Base-by-base conservation (phyloP, 1,140 invertebrate species). In the Zaprionus tsacasi region DNA sequence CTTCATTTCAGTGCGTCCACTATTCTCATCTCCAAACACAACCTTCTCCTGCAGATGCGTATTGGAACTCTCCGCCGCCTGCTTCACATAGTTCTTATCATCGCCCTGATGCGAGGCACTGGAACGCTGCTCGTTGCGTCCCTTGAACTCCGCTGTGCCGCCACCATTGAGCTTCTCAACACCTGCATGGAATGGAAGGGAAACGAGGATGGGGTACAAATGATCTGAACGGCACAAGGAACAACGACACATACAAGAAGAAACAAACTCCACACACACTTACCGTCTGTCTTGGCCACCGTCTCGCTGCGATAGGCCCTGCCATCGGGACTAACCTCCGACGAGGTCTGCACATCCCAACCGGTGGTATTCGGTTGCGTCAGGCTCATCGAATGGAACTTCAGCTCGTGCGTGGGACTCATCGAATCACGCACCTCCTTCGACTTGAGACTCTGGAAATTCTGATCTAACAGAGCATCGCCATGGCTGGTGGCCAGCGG, bases 341-440 rank as follows among this genome's bases (percentile, higher is more conserved):
- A 92, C 0, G 92, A 93, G 33, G 91, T 90, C 45, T 92, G 82
- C 5, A 94, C 89, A 68, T 93, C 92, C 93, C 93, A 94, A 15
- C 93, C 93, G 25, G 93, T 91, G 64, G 79, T 91, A 15, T 91
- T 91, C 57, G 91, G 92, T 15, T 90, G 81, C 21, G 79, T 71
- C 1, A 92, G 56, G 0, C 68, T 81, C 83, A 92, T 83, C 70
- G 91, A 89, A 35, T 91, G 90, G 67, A 92, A 92, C 21, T 89
- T 93, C 50, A 86, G 80, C 70, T 92, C 91, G 78, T 95, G 94
- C 13, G 95, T 95, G 4, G 96, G 96, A 33, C 95, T 96, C 91
- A 95, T 95, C 6, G 96, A 96, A 87, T 96, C 96, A 50, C 96
- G 93, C 17, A 96, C 95, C 93, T 96, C 96, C 93, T 96, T 96